These are phyloP conservation scores for Rhagonycha fulva DNA, from an alignment of 2,888 invertebrate genomes.

Conservation along the genomic window DNA sequence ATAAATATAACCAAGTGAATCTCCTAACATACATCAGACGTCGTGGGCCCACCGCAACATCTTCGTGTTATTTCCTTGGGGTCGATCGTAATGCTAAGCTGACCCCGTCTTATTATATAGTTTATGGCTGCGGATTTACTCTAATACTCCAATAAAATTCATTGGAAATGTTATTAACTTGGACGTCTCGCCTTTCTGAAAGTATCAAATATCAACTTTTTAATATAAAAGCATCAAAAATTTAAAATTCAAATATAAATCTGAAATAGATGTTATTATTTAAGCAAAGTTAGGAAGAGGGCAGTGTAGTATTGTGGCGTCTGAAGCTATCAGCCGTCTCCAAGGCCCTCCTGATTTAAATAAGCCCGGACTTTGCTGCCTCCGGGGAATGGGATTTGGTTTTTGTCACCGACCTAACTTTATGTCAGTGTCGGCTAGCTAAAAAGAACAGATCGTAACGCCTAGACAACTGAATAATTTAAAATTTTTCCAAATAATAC, in stretches of 20 bases:
- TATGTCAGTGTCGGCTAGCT: slow-evolving; percentile 52
- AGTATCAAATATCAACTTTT: background rate
- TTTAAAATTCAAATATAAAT: slow-evolving; percentile 28
- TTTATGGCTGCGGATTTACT: slow-evolving; percentile 30
- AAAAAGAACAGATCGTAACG: slow-evolving; percentile 48
- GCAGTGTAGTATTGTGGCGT: slow-evolving; percentile 53
- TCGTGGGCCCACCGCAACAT: slow-evolving; percentile 47
- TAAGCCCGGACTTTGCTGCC: slow-evolving; percentile 53
- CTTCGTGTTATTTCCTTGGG: slow-evolving; percentile 52
- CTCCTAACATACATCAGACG: slow-evolving; percentile 52
- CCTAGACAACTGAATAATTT: slow-evolving; percentile 45
- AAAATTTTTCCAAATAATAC: background rate
- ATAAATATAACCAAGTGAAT: slow-evolving; percentile 54
- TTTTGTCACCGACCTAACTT: slow-evolving; percentile 54
- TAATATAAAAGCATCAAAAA: slow-evolving; percentile 22
- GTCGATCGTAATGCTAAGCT: slow-evolving; percentile 44
- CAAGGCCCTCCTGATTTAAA: slow-evolving; percentile 54
- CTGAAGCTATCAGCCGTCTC: slow-evolving; percentile 56
- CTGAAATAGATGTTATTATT: slow-evolving; percentile 31
- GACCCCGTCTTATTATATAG: slow-evolving; percentile 32
- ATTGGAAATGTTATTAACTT: slow-evolving; percentile 24
- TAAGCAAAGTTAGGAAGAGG: slow-evolving; percentile 46
- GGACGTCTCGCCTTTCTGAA: background rate
- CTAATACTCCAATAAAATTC: slow-evolving; percentile 31
- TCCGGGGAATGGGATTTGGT: slow-evolving; percentile 54